Conservation (phyloP, 2,797 vertebrate genomes). For the Sebastes matsubarae region DNA sequence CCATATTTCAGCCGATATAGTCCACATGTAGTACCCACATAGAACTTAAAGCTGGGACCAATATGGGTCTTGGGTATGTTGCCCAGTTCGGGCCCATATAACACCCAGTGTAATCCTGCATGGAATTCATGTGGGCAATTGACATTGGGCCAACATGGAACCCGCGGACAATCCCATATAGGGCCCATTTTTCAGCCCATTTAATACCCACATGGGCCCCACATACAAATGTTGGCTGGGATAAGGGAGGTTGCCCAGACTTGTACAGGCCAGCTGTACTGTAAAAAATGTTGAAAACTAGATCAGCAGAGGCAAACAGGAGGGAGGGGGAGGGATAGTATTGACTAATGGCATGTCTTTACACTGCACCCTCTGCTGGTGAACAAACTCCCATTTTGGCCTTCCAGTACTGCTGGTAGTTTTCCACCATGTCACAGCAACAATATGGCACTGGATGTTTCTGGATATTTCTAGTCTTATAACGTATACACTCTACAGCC, state of each 20-base stretch:
- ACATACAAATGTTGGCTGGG: no score
- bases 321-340: not conserved
- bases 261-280: constrained; percentile 4
- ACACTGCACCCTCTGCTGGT: constrained; percentile 62
- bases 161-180: no score
- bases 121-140: no score
- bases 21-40: no score
- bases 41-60: no score
- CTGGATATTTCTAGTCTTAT: constrained; percentile 42
- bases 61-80: no score
- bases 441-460: constrained; percentile 9
- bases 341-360: constrained; percentile 11
- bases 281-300: constrained; percentile 36
- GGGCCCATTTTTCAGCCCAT: no score
- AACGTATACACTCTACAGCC: not conserved
- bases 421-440: constrained; percentile 62
- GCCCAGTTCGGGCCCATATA: no score
- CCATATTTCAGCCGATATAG: no score
- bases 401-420: constrained; percentile 47
- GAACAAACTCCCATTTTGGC: not conserved
- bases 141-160: no score
- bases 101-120: no score
- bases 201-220: no score
- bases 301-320: constrained; percentile 1
- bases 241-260: constrained; percentile 44